Conservation (phyloP, 2,113 vertebrate species). For the Centropus unirufus region DNA sequence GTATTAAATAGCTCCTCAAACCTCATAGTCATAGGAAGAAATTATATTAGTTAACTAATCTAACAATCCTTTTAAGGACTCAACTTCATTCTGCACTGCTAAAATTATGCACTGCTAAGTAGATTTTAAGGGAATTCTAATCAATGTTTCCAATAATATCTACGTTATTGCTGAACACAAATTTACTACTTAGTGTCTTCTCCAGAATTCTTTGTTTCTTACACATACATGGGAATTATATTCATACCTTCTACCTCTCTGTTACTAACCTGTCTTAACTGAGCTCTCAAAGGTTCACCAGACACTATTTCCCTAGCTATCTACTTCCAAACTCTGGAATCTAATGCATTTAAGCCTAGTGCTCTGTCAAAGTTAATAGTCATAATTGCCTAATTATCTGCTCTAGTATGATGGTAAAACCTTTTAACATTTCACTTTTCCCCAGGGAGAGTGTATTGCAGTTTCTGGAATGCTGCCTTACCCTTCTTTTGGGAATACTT, state of each 20-base stretch:
- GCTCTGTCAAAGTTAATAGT: constrained; percentile 80
- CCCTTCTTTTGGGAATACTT: constrained; percentile 69
- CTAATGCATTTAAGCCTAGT: constrained; percentile 70
- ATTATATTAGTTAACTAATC: constrained; percentile 25
- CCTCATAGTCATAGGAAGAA: background rate
- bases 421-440: constrained; percentile 78
- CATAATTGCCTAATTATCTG: constrained; percentile 81
- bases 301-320: constrained; percentile 59
- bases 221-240: constrained; percentile 2
- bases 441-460: constrained; percentile 68
- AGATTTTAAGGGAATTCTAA: constrained; percentile 49
- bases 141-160: background rate
- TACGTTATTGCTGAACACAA: constrained; percentile 11
- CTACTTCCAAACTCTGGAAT: constrained; percentile 61
- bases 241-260: constrained; percentile 40
- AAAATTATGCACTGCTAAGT: constrained; percentile 44
- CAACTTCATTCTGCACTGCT: background rate
- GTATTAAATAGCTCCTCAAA: constrained; percentile 32
- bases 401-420: constrained; percentile 77
- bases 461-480: constrained; percentile 74
- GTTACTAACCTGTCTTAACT: constrained; percentile 28
- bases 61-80: constrained; percentile 18
- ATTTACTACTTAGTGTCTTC: constrained; percentile 1
- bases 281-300: constrained; percentile 47
- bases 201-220: background rate